Evolutionary conservation across 2,113 vertebrate species (phyloP), one percentile per base, ranked within the genome.

Genomic region (Aplodontia rufa): DNA sequence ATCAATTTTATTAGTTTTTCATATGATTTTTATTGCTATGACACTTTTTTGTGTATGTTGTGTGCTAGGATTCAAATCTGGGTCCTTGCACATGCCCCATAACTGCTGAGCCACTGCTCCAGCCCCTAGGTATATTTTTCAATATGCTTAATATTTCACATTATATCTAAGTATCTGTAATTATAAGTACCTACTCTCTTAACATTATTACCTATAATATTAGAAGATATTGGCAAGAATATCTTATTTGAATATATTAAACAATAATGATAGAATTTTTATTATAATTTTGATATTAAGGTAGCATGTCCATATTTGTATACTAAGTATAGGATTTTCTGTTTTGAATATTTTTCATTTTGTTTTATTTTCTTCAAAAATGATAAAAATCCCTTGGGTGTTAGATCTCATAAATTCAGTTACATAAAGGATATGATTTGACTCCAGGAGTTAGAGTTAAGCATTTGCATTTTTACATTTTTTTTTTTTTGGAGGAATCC

Each of bases 401-500:
- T 64, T 55, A 72, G 3, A 87, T 51, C 37, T 45, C 12, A 62
- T 32, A 71, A 58, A 81, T 87, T 81, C 30, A 72, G 28, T 76
- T 81, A 51, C 42, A 1, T 91, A 71, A 94, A 88, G 4, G 3
- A 51, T 66, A 32, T 20, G 64, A 62, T 88, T 87, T 93, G 76
- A 91, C 35, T 62, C 28, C 17, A 88, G 81, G 22, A 90, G 12
- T 28, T 62, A 5, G 26, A 91, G 75, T 86, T 68, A 84, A 85
- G 75, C 53, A 74, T 35, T 87, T 93, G 28, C 53, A 0, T 72
- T 85, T 96, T 93, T 80, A 42, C 32, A 75, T 86, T 69, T 92
- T 93, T 93, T 69, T 92, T 93, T 93, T 94, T 68, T 88, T 35
- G 20, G 28, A 16, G 11, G 53, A 87, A 85, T 96, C 88, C 93